Evolutionary conservation across 2,888 invertebrate species (phyloP).

Genomic region (Tachystola acroxantha): DNA sequence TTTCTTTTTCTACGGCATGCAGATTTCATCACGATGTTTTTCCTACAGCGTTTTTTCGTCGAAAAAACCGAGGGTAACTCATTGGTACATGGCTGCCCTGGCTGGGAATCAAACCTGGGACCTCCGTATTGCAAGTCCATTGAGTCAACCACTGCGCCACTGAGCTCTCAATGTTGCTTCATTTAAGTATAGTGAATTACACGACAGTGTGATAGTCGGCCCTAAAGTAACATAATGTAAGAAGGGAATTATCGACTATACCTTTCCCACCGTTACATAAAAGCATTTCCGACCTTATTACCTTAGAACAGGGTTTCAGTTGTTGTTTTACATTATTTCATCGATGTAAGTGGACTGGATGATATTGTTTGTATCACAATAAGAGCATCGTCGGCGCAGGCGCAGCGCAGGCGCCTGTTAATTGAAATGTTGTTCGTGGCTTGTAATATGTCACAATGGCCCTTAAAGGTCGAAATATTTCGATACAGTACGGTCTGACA

Average conservation of each 20-base stretch:
- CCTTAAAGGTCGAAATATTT: neutral
- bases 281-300: neutral
- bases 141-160: no score
- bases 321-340: neutral
- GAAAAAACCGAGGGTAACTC: no score
- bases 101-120: no score
- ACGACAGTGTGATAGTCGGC: neutral
- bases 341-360: neutral
- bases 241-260: neutral
- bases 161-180: no score
- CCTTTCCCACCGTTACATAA: neutral
- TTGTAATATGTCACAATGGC: slow-evolving; percentile 7
- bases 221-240: neutral
- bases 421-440: slow-evolving; percentile 12
- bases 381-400: slow-evolving; percentile 10
- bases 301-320: neutral
- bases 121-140: no score
- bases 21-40: no score
- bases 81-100: no score
- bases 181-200: no score
- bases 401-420: slow-evolving; percentile 2
- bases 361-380: slow-evolving; percentile 13
- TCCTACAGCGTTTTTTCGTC: no score
- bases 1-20: no score
- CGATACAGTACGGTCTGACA: neutral